Evolutionary conservation across 1,140 invertebrate species (phyloP), one percentile per base, ranked within the genome.

Genomic region (Penaeus vannamei): DNA sequence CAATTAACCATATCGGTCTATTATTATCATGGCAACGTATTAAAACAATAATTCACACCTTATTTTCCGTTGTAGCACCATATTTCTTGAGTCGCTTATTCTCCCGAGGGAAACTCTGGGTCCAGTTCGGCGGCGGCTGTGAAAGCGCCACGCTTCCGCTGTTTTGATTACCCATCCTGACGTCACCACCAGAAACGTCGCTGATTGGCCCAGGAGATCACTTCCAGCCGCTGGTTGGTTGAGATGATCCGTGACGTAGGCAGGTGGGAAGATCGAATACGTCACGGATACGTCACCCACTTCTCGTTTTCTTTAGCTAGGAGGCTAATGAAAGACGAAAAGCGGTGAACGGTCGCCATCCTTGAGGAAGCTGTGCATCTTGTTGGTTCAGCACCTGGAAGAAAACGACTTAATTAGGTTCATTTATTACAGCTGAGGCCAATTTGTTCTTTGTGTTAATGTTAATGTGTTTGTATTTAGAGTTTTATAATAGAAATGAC

Each of bases 81-180:
- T 89, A 89, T 79, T 89, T 91, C 64, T 89, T 88, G 22, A 91
- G 90, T 59, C 87, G 36, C 32, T 79, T 85, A 46, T 85, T 85
- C n/a, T 91, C 90, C 22, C 90, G 76, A 19, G 90, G 90, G 61
- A 91, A 91, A n/a, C 90, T 91, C 53, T 91, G 90, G 0, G 90
- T 91, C 90, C 90, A 91, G 77, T 80, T 85, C 19, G 83, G 32
- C 14, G 90, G 87, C 14, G 90, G 90, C 10, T 84, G 90, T 32
- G 66, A 62, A 23, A 83, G 60, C 23, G 64, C 42, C 26, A 20
- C 69, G 42, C 64, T 88, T 26, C 90, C 66, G 66, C 90, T 91
- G 84, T 86, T 89, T 23, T 91, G 90, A 62, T 91, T 91, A 32
- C 90, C 90, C 90, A 91, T 91, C 29, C 32, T 64, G 32, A n/a